Evolutionary conservation across 2,888 invertebrate genomes (phyloP), one percentile per base, ranked within the genome.

Genomic region (Cyclophora punctaria): DNA sequence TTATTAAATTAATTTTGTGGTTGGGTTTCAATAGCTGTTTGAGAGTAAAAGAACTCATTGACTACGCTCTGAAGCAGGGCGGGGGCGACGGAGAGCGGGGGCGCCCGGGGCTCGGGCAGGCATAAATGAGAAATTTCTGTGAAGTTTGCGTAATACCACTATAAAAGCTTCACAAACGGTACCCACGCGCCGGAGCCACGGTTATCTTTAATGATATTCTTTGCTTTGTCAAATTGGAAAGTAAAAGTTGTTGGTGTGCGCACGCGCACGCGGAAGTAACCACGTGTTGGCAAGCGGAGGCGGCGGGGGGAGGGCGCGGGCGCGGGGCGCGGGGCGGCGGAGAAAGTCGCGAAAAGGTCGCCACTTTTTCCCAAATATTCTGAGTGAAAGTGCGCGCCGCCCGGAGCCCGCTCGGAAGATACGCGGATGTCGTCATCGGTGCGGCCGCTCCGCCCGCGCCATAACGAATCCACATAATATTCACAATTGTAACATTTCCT

Each of bases 351-450:
- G 74, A 82, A 86, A 86, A 88, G 87, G 87, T 88, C 85, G 86
- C 72, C 71, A 79, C 86, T 86, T 87, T 87, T 87, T 83, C 82
- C 87, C 84, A 88, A 88, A 88, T 88, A 88, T 86, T 86, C 83
- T 63, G 69, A 84, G 87, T 80, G 86, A 87, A 88, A 88, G 87
- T 83, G 64, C 57, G 71, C 69, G 57, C 67, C 63, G 69, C 72
- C 66, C 42, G 42, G 20, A 44, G 20, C 33, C 37, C 37, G 34
- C 34, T 34, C 34, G 37, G n/a, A 46, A 58, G 57, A 60, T 59
- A 59, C 58, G 44, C 44, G 34, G 33, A 37, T 44, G 20, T 44
- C 48, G 37, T 41, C 41, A 37, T 37, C 37, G 37, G 20, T 37
- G 4, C 37, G 37, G 37, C 37, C 4, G 37, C 37, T 20, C 20